phyloP scores from a whole-genome alignment of 2,797 vertebrate genomes.

The Myotis daubentonii region DNA sequence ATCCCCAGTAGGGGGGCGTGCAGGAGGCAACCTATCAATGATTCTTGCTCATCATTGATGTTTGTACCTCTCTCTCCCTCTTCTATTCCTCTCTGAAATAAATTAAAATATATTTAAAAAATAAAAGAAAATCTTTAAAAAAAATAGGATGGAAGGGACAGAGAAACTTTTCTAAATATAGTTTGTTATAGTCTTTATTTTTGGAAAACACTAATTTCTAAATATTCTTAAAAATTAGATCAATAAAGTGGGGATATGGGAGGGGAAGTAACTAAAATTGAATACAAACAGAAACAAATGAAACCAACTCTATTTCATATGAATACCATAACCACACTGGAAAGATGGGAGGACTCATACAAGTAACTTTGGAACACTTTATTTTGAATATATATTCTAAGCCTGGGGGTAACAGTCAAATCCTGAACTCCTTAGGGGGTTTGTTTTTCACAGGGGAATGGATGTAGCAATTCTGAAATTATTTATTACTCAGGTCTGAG shows the following conservation, averaged over 20 bases:
- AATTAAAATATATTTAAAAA: too few relatives aligned
- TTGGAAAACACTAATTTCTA: constrained; percentile 26
- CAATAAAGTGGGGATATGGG: not conserved
- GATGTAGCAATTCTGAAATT: not conserved
- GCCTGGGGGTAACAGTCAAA: not conserved
- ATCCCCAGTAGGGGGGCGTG: too few relatives aligned
- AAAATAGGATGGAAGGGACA: not conserved
- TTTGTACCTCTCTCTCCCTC: too few relatives aligned
- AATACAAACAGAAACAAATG: constrained; percentile 19
- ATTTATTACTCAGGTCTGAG: not conserved
- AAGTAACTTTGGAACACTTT: not conserved
- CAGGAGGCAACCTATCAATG: too few relatives aligned
- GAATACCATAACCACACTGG: not conserved
- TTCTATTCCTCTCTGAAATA: too few relatives aligned
- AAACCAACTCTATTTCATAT: not conserved
- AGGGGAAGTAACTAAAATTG: not conserved
- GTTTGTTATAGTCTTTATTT: constrained; percentile 3
- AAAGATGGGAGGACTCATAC: not conserved
- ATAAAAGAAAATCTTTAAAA: too few relatives aligned
- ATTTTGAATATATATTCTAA: not conserved
- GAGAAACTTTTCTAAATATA: not conserved
- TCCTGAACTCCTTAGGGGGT: not conserved
- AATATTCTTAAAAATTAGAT: constrained; percentile 41
- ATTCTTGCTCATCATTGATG: too few relatives aligned
- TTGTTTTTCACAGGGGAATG: not conserved